phyloP scores from a whole-genome alignment of 2,797 vertebrate genomes.

The Ctenochaetus hawaiiensis region DNA sequence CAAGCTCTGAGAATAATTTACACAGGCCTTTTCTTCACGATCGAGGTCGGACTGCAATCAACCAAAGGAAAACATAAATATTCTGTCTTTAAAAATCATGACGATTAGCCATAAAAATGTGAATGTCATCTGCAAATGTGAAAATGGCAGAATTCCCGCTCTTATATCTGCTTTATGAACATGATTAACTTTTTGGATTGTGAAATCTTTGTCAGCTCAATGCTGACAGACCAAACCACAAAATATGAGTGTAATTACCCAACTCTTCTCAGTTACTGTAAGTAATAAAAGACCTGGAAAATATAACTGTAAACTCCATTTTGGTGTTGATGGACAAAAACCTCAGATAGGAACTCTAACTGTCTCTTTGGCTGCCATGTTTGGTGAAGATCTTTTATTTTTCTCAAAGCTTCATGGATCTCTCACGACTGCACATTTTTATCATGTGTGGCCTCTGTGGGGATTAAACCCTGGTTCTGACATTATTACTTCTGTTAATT shows the following conservation, averaged over 20 bases:
- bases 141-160: constrained; percentile 3
- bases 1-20: neutral
- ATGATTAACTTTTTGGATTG: constrained; percentile 1
- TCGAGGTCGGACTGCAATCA: neutral
- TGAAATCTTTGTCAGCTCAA: neutral
- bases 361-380: constrained; percentile 26
- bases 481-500: constrained; percentile 12
- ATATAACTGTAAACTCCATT: constrained; percentile 32
- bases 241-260: constrained; percentile 28
- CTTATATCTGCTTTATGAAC: neutral
- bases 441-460: constrained; percentile 47
- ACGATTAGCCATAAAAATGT: neutral
- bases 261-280: constrained; percentile 29
- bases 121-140: neutral
- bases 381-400: neutral
- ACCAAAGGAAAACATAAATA: neutral
- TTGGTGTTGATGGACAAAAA: constrained; percentile 43
- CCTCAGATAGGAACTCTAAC: constrained; percentile 32
- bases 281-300: constrained; percentile 50
- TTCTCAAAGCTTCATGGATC: neutral
- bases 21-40: neutral
- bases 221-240: constrained; percentile 39
- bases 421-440: neutral
- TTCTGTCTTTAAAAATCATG: neutral
- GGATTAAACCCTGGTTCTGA: constrained; percentile 21